phyloP scores from a whole-genome alignment of 1,140 invertebrate genomes.

The Watersipora subatra region DNA sequence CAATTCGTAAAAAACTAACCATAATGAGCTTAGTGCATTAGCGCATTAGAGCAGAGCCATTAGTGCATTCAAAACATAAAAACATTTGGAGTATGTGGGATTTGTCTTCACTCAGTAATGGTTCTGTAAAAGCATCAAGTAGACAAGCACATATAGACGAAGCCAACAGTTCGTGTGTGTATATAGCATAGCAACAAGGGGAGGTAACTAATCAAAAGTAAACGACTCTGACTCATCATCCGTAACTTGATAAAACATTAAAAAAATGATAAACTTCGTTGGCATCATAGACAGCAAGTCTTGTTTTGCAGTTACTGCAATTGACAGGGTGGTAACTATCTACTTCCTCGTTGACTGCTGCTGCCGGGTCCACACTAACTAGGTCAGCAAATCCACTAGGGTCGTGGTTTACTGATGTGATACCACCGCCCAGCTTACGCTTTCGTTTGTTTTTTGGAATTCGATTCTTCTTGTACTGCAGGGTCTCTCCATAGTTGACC shows the following conservation, averaged over 20 bases:
- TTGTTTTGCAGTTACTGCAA: slow-evolving; percentile 47
- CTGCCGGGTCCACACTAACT: slow-evolving; percentile 17
- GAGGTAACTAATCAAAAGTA: no score
- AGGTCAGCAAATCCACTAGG: slow-evolving; percentile 16
- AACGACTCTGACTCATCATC: slow-evolving; percentile 1
- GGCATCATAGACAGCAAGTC: slow-evolving; percentile 48
- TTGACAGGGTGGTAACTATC: slow-evolving; percentile 47
- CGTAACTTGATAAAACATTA: slow-evolving; percentile 49
- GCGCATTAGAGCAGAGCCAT: no score
- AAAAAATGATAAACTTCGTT: slow-evolving; percentile 56
- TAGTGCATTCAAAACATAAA: no score
- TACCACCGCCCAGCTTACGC: not conserved
- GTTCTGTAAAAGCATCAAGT: no score
- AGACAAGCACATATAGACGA: no score
- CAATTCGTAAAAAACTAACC: no score
- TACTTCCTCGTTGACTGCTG: slow-evolving; percentile 13
- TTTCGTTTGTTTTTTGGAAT: not conserved
- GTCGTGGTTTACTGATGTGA: not conserved
- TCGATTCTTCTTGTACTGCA: slow-evolving; percentile 34
- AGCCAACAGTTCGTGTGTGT: no score
- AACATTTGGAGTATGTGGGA: no score
- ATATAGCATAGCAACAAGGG: no score
- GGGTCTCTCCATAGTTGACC: slow-evolving; percentile 38
- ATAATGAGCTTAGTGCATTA: no score
- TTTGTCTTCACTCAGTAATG: no score